Conservation (phyloP, 1,140 invertebrate species). For the Hyposmocoma kahamanoa region DNA sequence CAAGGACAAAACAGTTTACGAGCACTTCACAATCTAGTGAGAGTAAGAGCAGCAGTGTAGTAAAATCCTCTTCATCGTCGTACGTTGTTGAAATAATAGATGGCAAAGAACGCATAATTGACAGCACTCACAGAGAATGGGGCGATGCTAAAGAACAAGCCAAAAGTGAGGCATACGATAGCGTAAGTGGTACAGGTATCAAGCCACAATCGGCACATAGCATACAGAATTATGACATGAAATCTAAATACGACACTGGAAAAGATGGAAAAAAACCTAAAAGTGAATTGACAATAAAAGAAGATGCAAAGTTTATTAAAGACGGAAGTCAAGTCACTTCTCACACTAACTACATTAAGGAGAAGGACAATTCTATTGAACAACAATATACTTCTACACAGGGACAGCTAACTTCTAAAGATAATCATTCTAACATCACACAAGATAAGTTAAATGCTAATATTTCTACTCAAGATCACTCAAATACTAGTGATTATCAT, state of each 20-base stretch:
- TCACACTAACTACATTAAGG: slow-evolving; percentile 45
- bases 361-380: slow-evolving; percentile 49
- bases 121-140: slow-evolving; percentile 73
- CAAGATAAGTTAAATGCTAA: not conserved
- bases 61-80: slow-evolving; percentile 74
- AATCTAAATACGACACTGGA: slow-evolving; percentile 72
- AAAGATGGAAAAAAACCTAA: slow-evolving; percentile 62
- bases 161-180: slow-evolving; percentile 69
- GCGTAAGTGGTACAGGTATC: slow-evolving; percentile 69
- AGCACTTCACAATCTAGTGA: slow-evolving; percentile 61
- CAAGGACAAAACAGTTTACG: slow-evolving; percentile 47
- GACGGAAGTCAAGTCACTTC: slow-evolving; percentile 53
- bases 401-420: slow-evolving; percentile 22
- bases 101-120: slow-evolving; percentile 76
- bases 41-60: slow-evolving; percentile 56
- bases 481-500: not conserved
- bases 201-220: slow-evolving; percentile 68
- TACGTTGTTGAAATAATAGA: slow-evolving; percentile 76
- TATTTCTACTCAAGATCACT: not conserved
- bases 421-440: not conserved
- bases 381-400: slow-evolving; percentile 38
- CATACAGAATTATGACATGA: slow-evolving; percentile 68
- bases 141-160: slow-evolving; percentile 65
- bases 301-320: slow-evolving; percentile 56
- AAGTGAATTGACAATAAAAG: slow-evolving; percentile 47